Base-by-base conservation (phyloP, 2,888 invertebrate genomes). In the Apamea monoglypha region DNA sequence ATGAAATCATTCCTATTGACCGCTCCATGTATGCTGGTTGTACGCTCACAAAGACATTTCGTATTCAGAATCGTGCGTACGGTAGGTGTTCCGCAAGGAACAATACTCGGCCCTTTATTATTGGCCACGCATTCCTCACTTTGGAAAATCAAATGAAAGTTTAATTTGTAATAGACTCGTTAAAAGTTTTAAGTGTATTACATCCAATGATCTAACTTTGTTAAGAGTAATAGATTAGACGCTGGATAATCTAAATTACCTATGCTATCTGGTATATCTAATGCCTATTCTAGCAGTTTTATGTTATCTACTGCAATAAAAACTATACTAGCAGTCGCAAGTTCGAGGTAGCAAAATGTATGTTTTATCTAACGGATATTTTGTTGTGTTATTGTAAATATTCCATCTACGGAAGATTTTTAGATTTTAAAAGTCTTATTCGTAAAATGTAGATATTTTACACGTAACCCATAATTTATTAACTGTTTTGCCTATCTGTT, bases 1-100 rank as follows among this genome's bases (percentile, higher is more conserved):
- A 87, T 90, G 87, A 86, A 88, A 86, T 87, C 82, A 87, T 86
- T 84, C 81, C 86, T 89, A 84, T 89, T 84, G 81, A 84, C 80
- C 73, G 78, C 63, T 80, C 70, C 16, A 67, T 79, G 77, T 71
- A 79, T 74, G 68, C 74, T 78, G 61, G 70, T 74, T 81, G 78
- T 80, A 74, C 81, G 67, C 80, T 80, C 47, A 81, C 78, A 64
- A 71, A 81, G 29, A 53, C 61, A 75, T 78, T 83, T 81, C 67
- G 47, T 78, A 84, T 83, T 78, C 74, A 36, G 12, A 78, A 50
- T 59, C 66, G 32, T 78, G 70, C 72, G 56, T 75, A 44, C n/a
- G 25, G 50, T 84, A 81, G 86, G 80, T 69, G 81, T 88, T 61
- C 78, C 77, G 40, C 88, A 84, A 81, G 88, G 88, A 82, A 67